Evolutionary conservation across 2,888 invertebrate species (phyloP), one percentile per base, ranked within the genome.

Genomic region (Emmelina monodactyla): DNA sequence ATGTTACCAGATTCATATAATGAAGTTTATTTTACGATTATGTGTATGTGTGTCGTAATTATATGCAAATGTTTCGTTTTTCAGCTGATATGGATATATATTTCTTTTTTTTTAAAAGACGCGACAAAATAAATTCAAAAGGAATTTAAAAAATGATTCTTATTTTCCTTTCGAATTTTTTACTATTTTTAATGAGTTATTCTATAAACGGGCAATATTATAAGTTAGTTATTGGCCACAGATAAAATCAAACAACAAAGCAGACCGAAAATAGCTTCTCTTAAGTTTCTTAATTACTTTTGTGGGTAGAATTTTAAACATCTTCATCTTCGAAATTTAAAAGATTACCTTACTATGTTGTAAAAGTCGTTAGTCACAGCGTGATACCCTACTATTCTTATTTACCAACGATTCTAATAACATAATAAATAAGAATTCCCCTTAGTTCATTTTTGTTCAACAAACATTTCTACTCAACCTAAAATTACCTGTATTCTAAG

Each of bases 301-400:
- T 41, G 63, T 61, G 56, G 69, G 68, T 54, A 69, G 60, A 46
- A 58, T 55, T 56, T 46, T 50, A 54, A 59, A 75, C 63, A 67
- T 70, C 71, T 75, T 70, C 62, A 75, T 73, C 61, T 57, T 50
- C 49, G 51, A 67, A 72, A 75, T 73, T 71, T 73, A 66, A 58
- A 55, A 63, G 51, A 47, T 69, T 70, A 72, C 62, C 61, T 62
- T 64, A 61, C 62, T 45, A 58, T 62, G 67, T 61, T 54, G 54
- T 56, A 59, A 60, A 55, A 57, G 47, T 47, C 59, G 65, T 72
- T 72, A 67, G 65, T 73, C 76, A 71, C 76, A 75, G 76, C 75
- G 45, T 63, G 78, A 55, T 50, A 50, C 47, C 62, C 55, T 61
- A 62, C 64, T 61, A 65, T 65, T 59, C 58, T 58, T 65, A 62